phyloP scores from a whole-genome alignment of 2,113 vertebrate genomes.

The Grallaria varia region DNA sequence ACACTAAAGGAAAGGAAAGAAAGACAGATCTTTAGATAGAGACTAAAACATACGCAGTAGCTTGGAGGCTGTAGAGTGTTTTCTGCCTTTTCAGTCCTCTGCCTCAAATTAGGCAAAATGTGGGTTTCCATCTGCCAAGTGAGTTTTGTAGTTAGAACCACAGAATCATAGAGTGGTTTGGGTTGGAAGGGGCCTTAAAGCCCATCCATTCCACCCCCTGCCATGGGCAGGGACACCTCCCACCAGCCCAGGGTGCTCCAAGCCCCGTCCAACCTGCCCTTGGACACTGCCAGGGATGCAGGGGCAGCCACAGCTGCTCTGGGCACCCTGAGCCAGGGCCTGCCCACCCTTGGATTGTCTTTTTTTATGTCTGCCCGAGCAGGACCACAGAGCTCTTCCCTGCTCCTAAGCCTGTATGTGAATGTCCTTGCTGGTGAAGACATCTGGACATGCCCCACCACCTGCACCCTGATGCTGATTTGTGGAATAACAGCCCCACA shows the following conservation, averaged over 20 bases:
- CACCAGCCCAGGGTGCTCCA: not conserved
- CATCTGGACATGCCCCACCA: not conserved
- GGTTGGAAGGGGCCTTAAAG: not conserved
- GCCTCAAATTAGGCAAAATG: not conserved
- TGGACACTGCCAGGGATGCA: not conserved
- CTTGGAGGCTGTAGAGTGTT: not conserved
- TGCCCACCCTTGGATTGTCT: no score
- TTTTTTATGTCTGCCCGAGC: not conserved
- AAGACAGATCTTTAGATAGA: not conserved
- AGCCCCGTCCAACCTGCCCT: accelerated
- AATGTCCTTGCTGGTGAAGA: not conserved
- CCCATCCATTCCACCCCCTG: not conserved
- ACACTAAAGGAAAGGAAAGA: not conserved
- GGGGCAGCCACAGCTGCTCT: not conserved
- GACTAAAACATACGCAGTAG: not conserved
- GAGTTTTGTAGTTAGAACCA: not conserved
- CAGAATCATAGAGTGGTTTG: not conserved
- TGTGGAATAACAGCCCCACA: no score
- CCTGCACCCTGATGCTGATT: no score
- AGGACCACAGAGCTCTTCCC: not conserved
- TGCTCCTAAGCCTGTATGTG: not conserved
- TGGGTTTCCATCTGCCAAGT: not conserved
- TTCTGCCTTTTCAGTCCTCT: not conserved
- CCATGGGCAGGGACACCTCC: not conserved
- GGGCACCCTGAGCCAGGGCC: not conserved